A percentile compares a stretch with the other conserved stretches of the same genome.
phyloP scores from a whole-genome alignment of 2,888 invertebrate genomes.

The Axea sp. region DNA sequence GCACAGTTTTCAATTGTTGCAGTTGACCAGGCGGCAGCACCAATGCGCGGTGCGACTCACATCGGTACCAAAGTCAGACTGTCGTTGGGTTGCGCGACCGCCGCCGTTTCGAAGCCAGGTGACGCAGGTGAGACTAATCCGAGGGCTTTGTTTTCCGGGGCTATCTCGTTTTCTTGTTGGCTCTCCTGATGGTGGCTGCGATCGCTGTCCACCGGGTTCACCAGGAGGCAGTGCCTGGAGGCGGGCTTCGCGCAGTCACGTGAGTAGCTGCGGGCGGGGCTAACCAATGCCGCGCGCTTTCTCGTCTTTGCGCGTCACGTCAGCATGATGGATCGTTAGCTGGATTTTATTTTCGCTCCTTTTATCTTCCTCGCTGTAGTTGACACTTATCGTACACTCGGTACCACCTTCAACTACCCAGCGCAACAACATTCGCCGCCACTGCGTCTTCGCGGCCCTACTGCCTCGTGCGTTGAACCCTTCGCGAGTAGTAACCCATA shows the following conservation, averaged over 20 bases:
- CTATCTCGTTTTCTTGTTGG: conserved; percentile 61
- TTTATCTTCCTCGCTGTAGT: conserved; percentile 79
- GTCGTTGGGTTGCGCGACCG: conserved; percentile 53
- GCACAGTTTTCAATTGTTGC: too few species aligned
- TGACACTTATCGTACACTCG: conserved; percentile 76
- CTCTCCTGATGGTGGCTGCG: conserved; percentile 54
- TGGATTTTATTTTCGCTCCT: conserved; percentile 77
- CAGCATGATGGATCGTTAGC: conserved; percentile 78
- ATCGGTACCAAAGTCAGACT: conserved; percentile 54
- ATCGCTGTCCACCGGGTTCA: conserved; percentile 54
- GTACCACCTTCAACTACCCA: conserved; percentile 66
- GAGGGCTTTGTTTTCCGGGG: conserved; percentile 60
- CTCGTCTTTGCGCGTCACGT: conserved; percentile 70
- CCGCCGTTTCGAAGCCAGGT: conserved; percentile 61
- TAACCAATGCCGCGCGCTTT: conserved; percentile 70
- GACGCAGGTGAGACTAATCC: conserved; percentile 73
- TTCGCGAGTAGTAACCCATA: conserved; percentile 56
- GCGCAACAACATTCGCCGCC: conserved; percentile 44
- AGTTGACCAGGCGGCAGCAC: too few species aligned
- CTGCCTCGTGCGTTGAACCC: conserved; percentile 61
- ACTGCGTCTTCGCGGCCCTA: conserved; percentile 52
- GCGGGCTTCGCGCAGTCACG: conserved; percentile 66
- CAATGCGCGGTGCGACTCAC: conserved; percentile 38
- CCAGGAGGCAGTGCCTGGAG: conserved; percentile 59
- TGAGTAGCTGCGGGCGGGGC: conserved; percentile 71